phyloP scores from a whole-genome alignment of 2,797 vertebrate species.

The Rhadinocentrus ornatus region DNA sequence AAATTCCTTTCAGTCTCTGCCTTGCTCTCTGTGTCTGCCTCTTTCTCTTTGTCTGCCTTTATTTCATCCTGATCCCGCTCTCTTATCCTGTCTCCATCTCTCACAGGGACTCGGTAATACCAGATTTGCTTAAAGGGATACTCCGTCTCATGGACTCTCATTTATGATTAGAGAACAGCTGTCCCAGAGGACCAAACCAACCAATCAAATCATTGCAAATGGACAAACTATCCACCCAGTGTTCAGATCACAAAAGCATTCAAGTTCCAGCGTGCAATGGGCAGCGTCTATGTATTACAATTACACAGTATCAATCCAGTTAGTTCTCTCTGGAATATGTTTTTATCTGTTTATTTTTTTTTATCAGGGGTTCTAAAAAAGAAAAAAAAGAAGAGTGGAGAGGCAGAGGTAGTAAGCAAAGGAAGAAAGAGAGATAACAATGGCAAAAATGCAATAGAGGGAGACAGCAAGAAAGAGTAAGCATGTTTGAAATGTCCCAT shows the following conservation, averaged over 20 bases:
- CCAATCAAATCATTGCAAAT: conserved; percentile 56
- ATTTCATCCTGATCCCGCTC: conserved; percentile 43
- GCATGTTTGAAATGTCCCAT: conserved; percentile 74
- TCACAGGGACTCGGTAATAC: conserved; percentile 60
- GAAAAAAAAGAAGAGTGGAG: conserved; percentile 10
- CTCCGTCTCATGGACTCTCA: conserved; percentile 64
- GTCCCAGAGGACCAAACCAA: conserved; percentile 56
- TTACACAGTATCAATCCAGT: conserved; percentile 47
- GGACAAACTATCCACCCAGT: conserved; percentile 50
- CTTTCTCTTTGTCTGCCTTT: conserved; percentile 40
- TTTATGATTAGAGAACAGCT: conserved; percentile 71
- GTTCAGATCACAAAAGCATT: conserved; percentile 58
- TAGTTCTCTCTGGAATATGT: conserved; percentile 39
- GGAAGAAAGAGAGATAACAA: conserved; percentile 27
- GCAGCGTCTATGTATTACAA: neutral
- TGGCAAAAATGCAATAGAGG: conserved; percentile 51
- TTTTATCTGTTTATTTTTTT: conserved; percentile 46
- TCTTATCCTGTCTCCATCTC: conserved; percentile 38
- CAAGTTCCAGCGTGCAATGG: conserved; percentile 12
- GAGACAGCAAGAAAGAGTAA: conserved; percentile 57
- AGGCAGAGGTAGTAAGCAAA: conserved; percentile 18
- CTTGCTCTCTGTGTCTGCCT: conserved; percentile 12
- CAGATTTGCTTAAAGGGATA: conserved; percentile 68
- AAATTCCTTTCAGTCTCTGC: conserved; percentile 50
- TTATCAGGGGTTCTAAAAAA: too few species aligned